Evolutionary conservation across 92 coral and sea anemone species (phyloP).

Genomic region (Palythoa grandis): DNA sequence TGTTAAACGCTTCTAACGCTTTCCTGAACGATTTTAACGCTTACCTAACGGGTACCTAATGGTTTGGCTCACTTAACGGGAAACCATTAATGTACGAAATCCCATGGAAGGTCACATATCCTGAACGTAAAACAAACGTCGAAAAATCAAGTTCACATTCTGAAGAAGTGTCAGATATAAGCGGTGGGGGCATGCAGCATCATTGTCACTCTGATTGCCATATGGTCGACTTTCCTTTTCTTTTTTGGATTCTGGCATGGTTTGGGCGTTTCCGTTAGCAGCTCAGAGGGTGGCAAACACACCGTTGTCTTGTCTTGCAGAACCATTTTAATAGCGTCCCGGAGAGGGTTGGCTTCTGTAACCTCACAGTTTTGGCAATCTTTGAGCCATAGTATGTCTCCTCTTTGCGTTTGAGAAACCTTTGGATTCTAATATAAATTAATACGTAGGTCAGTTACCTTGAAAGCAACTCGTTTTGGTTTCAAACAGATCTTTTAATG

Average conservation of each 20-base stretch:
- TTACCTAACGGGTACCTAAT: too few species aligned
- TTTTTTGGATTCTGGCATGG: not conserved
- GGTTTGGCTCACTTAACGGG: too few species aligned
- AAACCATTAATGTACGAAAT: too few species aligned
- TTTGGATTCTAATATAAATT: not conserved
- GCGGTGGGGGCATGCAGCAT: not conserved
- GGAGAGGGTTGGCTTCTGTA: not conserved
- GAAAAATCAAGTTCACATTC: not conserved
- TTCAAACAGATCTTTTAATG: not conserved
- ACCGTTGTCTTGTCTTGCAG: not conserved
- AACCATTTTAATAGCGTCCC: not conserved
- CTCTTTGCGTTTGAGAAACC: not conserved
- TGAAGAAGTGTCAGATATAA: not conserved
- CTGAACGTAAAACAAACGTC: not conserved
- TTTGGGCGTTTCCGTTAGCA: not conserved
- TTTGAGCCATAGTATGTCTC: not conserved
- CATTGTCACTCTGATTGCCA: not conserved
- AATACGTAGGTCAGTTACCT: not conserved
- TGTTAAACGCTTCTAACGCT: too few species aligned
- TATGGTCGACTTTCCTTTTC: not conserved
- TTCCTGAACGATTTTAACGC: too few species aligned
- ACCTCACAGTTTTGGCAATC: not conserved
- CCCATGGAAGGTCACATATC: not conserved
- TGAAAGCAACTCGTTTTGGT: not conserved
- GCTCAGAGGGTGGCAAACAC: not conserved